Evolutionary conservation across 1,140 invertebrate species (phyloP).

Genomic region (Drosophila tani): DNA sequence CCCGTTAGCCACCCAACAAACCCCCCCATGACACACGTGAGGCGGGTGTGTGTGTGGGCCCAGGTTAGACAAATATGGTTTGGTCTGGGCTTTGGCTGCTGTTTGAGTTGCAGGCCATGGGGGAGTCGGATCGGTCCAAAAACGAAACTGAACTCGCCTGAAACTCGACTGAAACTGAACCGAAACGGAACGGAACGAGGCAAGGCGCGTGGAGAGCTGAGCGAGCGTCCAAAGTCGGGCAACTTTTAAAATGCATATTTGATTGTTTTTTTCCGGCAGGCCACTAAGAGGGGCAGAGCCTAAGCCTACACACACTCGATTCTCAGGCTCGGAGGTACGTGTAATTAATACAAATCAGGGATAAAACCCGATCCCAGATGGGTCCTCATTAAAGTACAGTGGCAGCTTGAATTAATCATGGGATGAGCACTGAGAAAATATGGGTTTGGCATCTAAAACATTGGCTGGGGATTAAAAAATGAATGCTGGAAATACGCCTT

Average conservation of each 20-base stretch:
- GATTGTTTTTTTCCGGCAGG: conserved; percentile 58
- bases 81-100: conserved; percentile 72
- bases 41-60: conserved; percentile 45
- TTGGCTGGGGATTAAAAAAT: neutral
- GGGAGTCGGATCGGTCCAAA: conserved; percentile 52
- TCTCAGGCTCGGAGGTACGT: conserved; percentile 29
- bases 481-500: neutral
- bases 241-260: conserved; percentile 83
- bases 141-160: conserved; percentile 33
- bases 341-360: conserved; percentile 60
- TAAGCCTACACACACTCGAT: conserved; percentile 2
- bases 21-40: conserved; percentile 22
- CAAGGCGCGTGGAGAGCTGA: conserved; percentile 12
- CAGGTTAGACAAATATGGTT: conserved; percentile 81
- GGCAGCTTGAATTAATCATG: conserved; percentile 18
- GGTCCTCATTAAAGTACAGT: conserved; percentile 14
- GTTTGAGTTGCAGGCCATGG: conserved; percentile 78
- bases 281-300: conserved; percentile 10
- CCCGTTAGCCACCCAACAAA: conserved; percentile 35
- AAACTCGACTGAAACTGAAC: conserved; percentile 14
- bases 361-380: conserved; percentile 14
- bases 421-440: neutral
- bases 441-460: neutral
- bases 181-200: conserved; percentile 20
- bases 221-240: conserved; percentile 43